Conservation (phyloP, 2,888 invertebrate species). For the Melinaea menophilus region DNA sequence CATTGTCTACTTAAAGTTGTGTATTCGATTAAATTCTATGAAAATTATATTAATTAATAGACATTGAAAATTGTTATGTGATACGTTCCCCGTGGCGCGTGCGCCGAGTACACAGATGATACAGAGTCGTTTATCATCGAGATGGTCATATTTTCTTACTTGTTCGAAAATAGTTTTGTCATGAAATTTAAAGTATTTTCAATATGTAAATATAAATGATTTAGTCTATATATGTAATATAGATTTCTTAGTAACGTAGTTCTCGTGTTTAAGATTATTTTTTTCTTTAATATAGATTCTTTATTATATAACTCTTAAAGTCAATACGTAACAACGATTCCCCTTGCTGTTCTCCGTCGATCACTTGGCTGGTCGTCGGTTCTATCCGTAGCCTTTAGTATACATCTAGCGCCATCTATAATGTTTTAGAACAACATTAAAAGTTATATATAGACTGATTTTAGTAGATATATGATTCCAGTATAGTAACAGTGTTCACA, state of each 20-base stretch:
- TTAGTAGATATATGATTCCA: neutral
- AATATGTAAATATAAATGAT: constrained; percentile 43
- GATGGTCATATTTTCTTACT: constrained; percentile 27
- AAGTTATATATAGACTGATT: constrained; percentile 3
- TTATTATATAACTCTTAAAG: neutral
- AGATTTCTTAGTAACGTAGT: constrained; percentile 48
- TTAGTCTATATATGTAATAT: constrained; percentile 38
- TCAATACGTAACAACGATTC: too few relatives aligned
- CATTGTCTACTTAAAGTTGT: constrained; percentile 8
- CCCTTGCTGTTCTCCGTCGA: too few relatives aligned
- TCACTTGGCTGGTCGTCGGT: too few relatives aligned
- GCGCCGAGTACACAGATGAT: neutral
- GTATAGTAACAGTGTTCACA: neutral
- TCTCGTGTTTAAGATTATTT: constrained; percentile 50
- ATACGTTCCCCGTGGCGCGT: neutral
- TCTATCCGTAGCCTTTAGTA: too few relatives aligned
- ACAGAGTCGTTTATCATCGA: constrained; percentile 8
- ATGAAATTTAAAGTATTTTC: constrained; percentile 32
- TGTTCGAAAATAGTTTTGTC: constrained; percentile 15
- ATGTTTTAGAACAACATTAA: neutral
- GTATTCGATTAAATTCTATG: constrained; percentile 5
- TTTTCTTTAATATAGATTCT: constrained; percentile 24
- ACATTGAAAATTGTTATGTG: constrained; percentile 6
- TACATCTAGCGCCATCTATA: too few relatives aligned
- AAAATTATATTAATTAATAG: constrained; percentile 5